Percentiles rank a stretch among this genome's conserved stretches.
Conservation (phyloP, 2,888 invertebrate species). For the Spialia ferax region DNA sequence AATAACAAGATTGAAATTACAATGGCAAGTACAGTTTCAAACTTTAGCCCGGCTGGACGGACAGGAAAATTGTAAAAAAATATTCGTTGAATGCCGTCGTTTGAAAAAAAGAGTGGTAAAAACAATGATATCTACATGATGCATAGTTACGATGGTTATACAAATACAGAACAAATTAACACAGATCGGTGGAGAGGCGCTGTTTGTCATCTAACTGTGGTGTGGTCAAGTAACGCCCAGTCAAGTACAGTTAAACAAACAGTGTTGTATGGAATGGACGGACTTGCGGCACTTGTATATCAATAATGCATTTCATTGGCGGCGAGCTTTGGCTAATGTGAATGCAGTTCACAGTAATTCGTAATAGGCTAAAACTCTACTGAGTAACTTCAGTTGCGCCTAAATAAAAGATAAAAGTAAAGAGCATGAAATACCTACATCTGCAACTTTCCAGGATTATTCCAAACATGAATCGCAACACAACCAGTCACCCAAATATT, state of each 20-base stretch:
- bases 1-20: no score
- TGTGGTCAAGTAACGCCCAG: slow-evolving; percentile 76
- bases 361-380: neutral
- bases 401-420: neutral
- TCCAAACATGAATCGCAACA: no score
- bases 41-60: no score
- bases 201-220: slow-evolving; percentile 81
- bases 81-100: no score
- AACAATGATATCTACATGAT: slow-evolving; percentile 10
- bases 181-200: slow-evolving; percentile 68
- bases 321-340: slow-evolving; percentile 67
- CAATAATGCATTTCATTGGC: slow-evolving; percentile 82
- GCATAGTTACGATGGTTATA: slow-evolving; percentile 54
- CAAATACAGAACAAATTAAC: slow-evolving; percentile 81
- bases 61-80: no score
- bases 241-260: slow-evolving; percentile 80
- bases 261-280: slow-evolving; percentile 68
- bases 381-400: neutral
- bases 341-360: slow-evolving; percentile 65
- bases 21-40: no score
- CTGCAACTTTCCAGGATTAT: no score
- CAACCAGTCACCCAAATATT: no score
- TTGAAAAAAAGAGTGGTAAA: no score
- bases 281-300: slow-evolving; percentile 61
- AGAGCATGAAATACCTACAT: no score